These are phyloP conservation scores for Coracias cyanogaster DNA, from an alignment of 2,797 vertebrate species.

Conservation along the genomic window DNA sequence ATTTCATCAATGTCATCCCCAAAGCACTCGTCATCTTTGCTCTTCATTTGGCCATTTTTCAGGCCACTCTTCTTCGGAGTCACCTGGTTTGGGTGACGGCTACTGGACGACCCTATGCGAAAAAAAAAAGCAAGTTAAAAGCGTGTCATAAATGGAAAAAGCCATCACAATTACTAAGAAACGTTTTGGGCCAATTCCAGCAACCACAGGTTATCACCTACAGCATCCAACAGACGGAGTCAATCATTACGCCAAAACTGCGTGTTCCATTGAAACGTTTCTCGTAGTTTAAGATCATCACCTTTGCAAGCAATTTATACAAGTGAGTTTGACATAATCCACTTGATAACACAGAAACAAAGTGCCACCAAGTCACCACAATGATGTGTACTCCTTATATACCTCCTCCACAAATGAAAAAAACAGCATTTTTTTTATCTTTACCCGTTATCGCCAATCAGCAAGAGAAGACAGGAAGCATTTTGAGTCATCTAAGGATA, in stretches of 20 bases:
- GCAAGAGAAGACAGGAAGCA: neutral
- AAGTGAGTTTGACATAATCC: neutral
- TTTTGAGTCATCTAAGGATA: neutral
- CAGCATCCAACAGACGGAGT: neutral
- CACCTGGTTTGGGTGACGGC: constrained; percentile 90
- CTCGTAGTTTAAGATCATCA: neutral
- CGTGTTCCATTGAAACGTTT: neutral
- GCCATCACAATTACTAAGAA: neutral
- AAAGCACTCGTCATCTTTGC: constrained; percentile 96
- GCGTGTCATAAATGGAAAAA: neutral
- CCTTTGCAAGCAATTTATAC: neutral
- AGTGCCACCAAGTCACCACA: neutral
- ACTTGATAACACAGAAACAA: neutral
- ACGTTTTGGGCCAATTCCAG: neutral
- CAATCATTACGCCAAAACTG: neutral
- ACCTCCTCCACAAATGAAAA: neutral
- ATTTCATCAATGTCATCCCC: constrained; percentile 92
- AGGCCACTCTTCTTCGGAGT: constrained; percentile 95
- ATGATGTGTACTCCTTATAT: neutral
- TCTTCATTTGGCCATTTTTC: constrained; percentile 94
- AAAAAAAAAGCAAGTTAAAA: neutral
- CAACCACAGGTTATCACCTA: neutral
- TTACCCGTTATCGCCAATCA: neutral
- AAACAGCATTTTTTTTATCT: neutral
- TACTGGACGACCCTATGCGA: constrained; percentile 92